Evolutionary conservation across 2,113 vertebrate species (phyloP).

Genomic region (Channa maculata): DNA sequence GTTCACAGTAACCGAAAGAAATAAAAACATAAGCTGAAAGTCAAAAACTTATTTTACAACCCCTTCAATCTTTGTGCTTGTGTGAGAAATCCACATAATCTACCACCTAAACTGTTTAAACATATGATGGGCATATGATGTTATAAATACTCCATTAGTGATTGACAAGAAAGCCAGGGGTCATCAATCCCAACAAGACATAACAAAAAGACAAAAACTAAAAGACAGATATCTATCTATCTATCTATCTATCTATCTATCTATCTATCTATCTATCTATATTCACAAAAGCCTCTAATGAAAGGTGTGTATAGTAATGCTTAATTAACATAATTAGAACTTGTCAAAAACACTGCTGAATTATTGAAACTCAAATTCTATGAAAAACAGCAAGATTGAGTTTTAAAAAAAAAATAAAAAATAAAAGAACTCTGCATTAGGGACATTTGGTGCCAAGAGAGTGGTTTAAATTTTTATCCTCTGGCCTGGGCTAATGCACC

Average conservation of each 20-base stretch:
- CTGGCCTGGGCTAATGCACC: slow-evolving; percentile 32
- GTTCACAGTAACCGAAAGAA: slow-evolving; percentile 20
- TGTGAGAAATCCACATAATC: background rate
- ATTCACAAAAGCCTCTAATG: background rate
- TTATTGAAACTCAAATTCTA: slow-evolving; percentile 14
- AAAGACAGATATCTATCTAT: too few species aligned
- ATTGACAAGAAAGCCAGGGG: background rate
- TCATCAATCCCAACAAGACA: background rate
- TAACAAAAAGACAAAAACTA: background rate
- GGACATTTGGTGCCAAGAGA: slow-evolving; percentile 9
- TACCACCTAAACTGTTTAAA: background rate
- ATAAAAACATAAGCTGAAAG: slow-evolving; percentile 19
- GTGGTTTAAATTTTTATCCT: slow-evolving; percentile 38
- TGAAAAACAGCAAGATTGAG: slow-evolving; percentile 21
- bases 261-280: too few species aligned
- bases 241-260: too few species aligned
- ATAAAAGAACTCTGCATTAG: slow-evolving; percentile 39
- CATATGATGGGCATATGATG: too few species aligned
- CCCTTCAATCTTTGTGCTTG: background rate
- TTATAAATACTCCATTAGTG: background rate
- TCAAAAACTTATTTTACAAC: background rate
- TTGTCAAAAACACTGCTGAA: slow-evolving; percentile 25
- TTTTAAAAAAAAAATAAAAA: slow-evolving; percentile 2
- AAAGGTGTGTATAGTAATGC: background rate
- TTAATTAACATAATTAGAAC: slow-evolving; percentile 10